A percentile compares a stretch with the other conserved stretches of the same genome.
Evolutionary conservation across 2,797 vertebrate genomes (phyloP).

Genomic region (Tragopan temminckii): DNA sequence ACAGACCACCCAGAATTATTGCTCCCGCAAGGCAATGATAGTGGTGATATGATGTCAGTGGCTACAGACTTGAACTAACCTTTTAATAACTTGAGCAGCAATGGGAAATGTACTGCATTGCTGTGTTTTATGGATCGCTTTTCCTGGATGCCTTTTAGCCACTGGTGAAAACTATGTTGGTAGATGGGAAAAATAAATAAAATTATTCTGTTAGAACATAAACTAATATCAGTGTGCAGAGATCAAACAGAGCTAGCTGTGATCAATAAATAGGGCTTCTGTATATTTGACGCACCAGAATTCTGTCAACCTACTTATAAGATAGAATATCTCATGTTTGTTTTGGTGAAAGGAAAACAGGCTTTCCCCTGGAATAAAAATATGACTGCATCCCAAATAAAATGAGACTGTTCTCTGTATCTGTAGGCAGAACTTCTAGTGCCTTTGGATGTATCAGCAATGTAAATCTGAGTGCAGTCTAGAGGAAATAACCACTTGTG

Average conservation of each 20-base stretch:
- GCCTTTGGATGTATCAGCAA: background rate
- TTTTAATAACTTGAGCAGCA: slow-evolving; percentile 34
- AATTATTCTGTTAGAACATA: background rate
- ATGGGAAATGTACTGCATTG: background rate
- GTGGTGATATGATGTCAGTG: slow-evolving; percentile 31
- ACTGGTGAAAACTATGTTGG: background rate
- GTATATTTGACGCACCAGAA: background rate
- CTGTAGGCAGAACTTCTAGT: background rate
- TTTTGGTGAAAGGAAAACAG: background rate
- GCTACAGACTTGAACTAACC: slow-evolving; percentile 9
- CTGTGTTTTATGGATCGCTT: slow-evolving; percentile 34
- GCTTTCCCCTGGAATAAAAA: background rate
- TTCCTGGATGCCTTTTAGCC: slow-evolving; percentile 6
- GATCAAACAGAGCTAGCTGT: background rate
- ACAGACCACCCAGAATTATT: slow-evolving; percentile 68
- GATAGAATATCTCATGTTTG: background rate
- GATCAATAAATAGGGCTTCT: background rate
- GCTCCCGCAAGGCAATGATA: slow-evolving; percentile 25
- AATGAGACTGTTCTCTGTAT: background rate
- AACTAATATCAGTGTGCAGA: background rate
- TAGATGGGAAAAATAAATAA: background rate
- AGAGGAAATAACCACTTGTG: background rate
- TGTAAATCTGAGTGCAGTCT: background rate
- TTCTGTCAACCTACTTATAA: background rate
- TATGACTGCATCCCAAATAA: background rate